Conservation (phyloP, 2,888 invertebrate species). For the Dilophus febrilis region DNA sequence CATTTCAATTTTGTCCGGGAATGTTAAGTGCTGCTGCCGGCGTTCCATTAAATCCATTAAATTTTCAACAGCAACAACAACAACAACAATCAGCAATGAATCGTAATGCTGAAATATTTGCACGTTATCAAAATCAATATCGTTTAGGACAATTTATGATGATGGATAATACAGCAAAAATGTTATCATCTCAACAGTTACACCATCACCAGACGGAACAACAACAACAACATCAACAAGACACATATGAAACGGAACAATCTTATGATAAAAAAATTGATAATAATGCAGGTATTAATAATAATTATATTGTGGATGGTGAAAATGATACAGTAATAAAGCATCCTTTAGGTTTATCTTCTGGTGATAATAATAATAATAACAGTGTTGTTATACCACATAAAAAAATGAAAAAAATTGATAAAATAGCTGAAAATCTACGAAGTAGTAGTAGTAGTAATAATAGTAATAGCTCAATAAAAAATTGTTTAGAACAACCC, state of each 20-base stretch:
- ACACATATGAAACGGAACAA: not conserved
- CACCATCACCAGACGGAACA: not conserved
- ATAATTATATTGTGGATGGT: conserved; percentile 11
- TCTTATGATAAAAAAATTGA: conserved; percentile 3
- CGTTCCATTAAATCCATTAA: too few species aligned
- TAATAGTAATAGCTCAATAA: not conserved
- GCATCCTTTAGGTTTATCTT: too few species aligned
- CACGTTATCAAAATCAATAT: conserved; percentile 29
- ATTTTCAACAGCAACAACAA: conserved; percentile 27
- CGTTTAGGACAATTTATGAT: conserved; percentile 13
- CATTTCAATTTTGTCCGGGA: conserved; percentile 29
- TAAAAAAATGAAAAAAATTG: conserved; percentile 23
- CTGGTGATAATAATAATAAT: not conserved
- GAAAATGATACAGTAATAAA: conserved; percentile 1
- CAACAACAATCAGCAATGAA: conserved; percentile 29
- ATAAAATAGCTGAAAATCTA: conserved; percentile 29
- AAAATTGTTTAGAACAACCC: not conserved
- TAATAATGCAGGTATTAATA: not conserved
- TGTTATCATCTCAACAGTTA: not conserved
- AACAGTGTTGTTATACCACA: not conserved
- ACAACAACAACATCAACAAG: not conserved
- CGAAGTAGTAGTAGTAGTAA: conserved; percentile 11
- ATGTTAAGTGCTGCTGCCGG: too few species aligned
- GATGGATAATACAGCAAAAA: not conserved
- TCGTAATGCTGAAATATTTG: conserved; percentile 26